Evolutionary conservation across 2,113 vertebrate genomes (phyloP).

Genomic region (Perognathus longimembris): DNA sequence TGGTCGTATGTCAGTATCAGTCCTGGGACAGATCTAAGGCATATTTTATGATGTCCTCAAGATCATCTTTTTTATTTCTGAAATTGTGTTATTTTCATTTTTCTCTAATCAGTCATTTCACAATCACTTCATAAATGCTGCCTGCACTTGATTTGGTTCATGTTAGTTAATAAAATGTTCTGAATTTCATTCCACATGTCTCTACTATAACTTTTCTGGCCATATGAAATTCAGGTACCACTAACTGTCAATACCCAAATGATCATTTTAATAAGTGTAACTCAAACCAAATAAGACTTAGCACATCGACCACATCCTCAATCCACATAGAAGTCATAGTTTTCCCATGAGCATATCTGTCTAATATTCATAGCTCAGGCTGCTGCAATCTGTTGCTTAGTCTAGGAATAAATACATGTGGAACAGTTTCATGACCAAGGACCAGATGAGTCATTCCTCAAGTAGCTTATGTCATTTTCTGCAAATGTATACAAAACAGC

Average conservation of each 20-base stretch:
- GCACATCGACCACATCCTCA: neutral
- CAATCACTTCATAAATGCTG: neutral
- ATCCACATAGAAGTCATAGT: neutral
- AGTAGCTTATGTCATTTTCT: constrained; percentile 50
- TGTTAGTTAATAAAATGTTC: neutral
- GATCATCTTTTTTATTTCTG: neutral
- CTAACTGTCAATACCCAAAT: constrained; percentile 5
- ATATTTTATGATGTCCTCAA: neutral
- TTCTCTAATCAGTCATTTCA: neutral
- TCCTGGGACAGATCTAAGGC: neutral
- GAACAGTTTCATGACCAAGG: constrained; percentile 40
- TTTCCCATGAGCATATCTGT: constrained; percentile 14
- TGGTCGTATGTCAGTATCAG: neutral
- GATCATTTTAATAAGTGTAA: neutral
- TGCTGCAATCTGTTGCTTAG: neutral
- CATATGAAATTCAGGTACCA: neutral
- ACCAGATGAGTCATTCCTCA: constrained; percentile 36
- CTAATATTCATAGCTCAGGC: constrained; percentile 5
- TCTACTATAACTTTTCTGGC: constrained; percentile 10
- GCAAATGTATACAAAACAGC: constrained; percentile 61
- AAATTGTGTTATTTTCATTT: neutral
- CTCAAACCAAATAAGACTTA: neutral
- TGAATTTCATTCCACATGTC: neutral
- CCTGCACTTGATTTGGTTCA: neutral
- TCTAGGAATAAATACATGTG: constrained; percentile 31